phyloP scores from a whole-genome alignment of 2,797 vertebrate genomes.

The Salarias fasciatus region DNA sequence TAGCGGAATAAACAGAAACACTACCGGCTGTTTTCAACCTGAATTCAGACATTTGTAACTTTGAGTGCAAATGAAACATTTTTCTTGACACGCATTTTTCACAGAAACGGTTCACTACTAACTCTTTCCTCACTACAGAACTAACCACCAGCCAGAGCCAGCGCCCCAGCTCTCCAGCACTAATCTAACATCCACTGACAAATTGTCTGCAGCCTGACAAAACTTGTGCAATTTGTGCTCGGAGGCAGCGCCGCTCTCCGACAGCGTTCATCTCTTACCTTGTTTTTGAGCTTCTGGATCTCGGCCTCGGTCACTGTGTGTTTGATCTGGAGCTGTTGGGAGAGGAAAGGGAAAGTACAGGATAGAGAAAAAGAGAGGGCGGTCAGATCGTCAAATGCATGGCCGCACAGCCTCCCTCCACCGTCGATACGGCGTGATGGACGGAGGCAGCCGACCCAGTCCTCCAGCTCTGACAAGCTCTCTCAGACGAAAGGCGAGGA shows the following conservation, averaged over 20 bases:
- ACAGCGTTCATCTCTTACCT: slow-evolving; percentile 86
- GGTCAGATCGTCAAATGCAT: slow-evolving; percentile 72
- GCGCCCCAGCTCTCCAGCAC: neutral
- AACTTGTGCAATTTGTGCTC: slow-evolving; percentile 11
- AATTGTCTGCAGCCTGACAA: slow-evolving; percentile 19
- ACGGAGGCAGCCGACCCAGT: slow-evolving; percentile 55
- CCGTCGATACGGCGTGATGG: slow-evolving; percentile 63
- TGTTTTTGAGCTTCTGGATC: slow-evolving; percentile 98
- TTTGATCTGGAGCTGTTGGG: slow-evolving; percentile 96
- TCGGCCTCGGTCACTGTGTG: slow-evolving; percentile 99
- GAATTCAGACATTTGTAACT: slow-evolving; percentile 1
- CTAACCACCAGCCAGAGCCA: neutral
- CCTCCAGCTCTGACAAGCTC: slow-evolving; percentile 52
- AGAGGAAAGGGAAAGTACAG: slow-evolving; percentile 39
- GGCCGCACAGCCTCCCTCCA: slow-evolving; percentile 64
- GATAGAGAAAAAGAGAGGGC: slow-evolving; percentile 47
- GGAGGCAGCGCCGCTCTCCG: neutral
- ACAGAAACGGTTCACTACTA: neutral
- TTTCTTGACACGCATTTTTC: neutral
- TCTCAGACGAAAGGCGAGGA: slow-evolving; percentile 36
- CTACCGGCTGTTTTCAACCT: neutral
- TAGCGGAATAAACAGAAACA: slow-evolving; percentile 3
- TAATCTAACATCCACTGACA: slow-evolving; percentile 15
- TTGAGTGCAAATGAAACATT: neutral
- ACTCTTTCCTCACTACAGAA: neutral